Evolutionary conservation across 2,888 invertebrate species (phyloP), one percentile per base, ranked within the genome.

Genomic region (Cataglyphis albicans): DNA sequence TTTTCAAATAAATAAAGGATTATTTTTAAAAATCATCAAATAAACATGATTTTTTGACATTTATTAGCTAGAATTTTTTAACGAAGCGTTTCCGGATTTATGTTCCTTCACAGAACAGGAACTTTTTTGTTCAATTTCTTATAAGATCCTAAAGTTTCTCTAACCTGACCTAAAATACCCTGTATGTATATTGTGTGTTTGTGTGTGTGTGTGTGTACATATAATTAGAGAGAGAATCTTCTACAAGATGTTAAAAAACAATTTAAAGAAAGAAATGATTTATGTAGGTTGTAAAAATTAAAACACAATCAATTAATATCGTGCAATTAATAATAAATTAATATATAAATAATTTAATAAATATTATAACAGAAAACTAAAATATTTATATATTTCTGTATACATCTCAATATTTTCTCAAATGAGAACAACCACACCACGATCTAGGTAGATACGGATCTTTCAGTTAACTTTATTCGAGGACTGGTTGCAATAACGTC

Each of bases 271-370:
- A 41, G 6, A 21, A 74, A 44, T n/a, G 6, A 9, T 59, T 25
- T 3, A 59, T 6, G 25, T 25, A 2, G 21, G 4, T 35, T 18
- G 10, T 70, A 35, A 55, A 15, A 21, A 55, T 35, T 35, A 4
- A 15, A 10, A 55, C 6, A 10, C 25, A 32, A 52, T 35, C 15
- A 57, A 68, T 68, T 32, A 29, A 35, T 68, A 38, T 55, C 32
- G 7, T 12, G 29, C 38, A 7, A 61, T 0, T 7, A 25, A 61
- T 25, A 41, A 63, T 18, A 18, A 32, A 32, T 3, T 32, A 5
- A 68, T n/a, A 21, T 25, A 74, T 44, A 44, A 63, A 64, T 41
- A 73, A 61, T 61, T 55, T 63, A 41, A 3, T 74, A 74, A 73
- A 15, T 63, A 25, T 18, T 38, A n/a, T 52, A 25, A 75, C 15